phyloP scores from a whole-genome alignment of 2,113 vertebrate species.

The Petrocephalus zakoni region DNA sequence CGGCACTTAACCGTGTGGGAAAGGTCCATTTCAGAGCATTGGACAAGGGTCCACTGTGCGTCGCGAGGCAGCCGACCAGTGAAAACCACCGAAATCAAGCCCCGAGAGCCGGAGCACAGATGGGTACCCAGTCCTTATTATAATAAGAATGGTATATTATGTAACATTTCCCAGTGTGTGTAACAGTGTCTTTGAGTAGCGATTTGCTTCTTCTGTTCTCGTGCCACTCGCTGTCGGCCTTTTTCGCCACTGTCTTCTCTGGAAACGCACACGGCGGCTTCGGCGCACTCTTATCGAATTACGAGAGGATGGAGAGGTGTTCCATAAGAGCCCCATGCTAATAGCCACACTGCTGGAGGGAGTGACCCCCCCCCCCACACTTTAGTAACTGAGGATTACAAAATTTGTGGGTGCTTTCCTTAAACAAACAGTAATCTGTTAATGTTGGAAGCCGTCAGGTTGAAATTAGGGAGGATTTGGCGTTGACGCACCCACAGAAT shows the following conservation, averaged over 20 bases:
- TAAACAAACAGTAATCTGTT: slow-evolving; percentile 8
- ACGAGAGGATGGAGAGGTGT: background rate
- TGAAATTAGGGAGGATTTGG: background rate
- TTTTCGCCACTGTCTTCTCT: slow-evolving; percentile 36
- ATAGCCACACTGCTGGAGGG: slow-evolving; percentile 3
- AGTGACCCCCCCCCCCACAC: background rate
- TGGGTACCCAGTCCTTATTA: background rate
- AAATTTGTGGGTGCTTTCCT: background rate
- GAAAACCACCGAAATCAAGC: background rate
- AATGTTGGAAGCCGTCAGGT: slow-evolving; percentile 1
- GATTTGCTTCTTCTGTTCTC: slow-evolving; percentile 17
- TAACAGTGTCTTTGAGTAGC: background rate
- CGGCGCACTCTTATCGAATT: slow-evolving; percentile 42
- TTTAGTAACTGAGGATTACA: background rate
- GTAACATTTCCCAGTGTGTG: background rate
- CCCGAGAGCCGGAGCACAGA: background rate
- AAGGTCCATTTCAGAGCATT: slow-evolving; percentile 14
- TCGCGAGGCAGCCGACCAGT: background rate
- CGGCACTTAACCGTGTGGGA: slow-evolving; percentile 29
- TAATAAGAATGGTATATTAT: background rate
- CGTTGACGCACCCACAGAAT: background rate
- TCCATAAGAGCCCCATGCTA: slow-evolving; percentile 14
- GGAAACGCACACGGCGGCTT: slow-evolving; percentile 29
- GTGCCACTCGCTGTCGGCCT: background rate
- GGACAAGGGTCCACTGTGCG: slow-evolving; percentile 23